phyloP scores from a whole-genome alignment of 2,888 invertebrate species.

The Capitulum mitella region DNA sequence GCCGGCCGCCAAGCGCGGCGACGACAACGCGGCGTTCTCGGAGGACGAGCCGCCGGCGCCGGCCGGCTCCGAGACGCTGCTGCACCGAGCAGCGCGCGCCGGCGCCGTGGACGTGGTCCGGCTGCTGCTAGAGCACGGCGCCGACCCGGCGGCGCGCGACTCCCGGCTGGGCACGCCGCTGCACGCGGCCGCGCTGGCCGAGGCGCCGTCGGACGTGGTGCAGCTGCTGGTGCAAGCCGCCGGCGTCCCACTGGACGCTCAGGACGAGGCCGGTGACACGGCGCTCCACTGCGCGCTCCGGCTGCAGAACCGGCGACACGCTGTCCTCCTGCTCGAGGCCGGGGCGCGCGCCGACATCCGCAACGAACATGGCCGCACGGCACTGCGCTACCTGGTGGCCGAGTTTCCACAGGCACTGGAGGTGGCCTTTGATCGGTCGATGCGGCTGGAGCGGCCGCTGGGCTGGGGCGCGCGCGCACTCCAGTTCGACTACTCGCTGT shows the following conservation, averaged over 20 bases:
- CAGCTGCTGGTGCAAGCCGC: background rate
- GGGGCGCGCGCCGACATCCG: background rate
- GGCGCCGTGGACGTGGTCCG: background rate
- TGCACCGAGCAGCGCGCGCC: background rate
- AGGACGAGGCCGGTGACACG: slow-evolving; percentile 5
- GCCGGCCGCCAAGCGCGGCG: slow-evolving; percentile 38
- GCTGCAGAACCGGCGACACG: background rate
- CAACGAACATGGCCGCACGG: slow-evolving; percentile 30
- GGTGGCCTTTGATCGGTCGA: slow-evolving; percentile 27
- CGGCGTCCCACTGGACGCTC: background rate
- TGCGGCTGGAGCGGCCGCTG: background rate
- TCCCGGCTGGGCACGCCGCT: background rate
- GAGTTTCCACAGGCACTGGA: slow-evolving; percentile 31
- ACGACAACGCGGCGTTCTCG: slow-evolving; percentile 44
- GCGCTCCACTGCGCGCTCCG: slow-evolving; percentile 13
- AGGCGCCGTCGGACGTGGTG: background rate
- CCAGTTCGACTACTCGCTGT: slow-evolving; percentile 21
- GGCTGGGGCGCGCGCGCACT: background rate
- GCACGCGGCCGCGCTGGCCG: slow-evolving; percentile 7
- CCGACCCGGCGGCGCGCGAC: background rate
- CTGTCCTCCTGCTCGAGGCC: background rate
- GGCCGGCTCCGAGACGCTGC: slow-evolving; percentile 21
- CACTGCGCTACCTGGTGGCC: slow-evolving; percentile 26
- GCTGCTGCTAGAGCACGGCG: background rate
- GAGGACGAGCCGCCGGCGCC: background rate